These are phyloP conservation scores for Cybosia mesomella DNA, from an alignment of 2,888 invertebrate genomes.

Conservation along the genomic window DNA sequence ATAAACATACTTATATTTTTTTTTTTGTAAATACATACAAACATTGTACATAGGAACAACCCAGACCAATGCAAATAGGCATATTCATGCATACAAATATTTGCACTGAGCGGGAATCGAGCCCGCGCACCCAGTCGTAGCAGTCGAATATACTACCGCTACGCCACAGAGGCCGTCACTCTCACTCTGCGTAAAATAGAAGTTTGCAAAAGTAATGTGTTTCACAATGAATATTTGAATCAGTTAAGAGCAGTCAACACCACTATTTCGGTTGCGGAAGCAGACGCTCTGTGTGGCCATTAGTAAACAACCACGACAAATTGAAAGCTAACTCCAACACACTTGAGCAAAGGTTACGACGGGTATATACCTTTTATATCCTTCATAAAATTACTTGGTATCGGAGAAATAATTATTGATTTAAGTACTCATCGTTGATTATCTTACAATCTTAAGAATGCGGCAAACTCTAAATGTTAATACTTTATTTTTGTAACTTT, in stretches of 20 bases:
- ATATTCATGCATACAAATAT: too few species aligned
- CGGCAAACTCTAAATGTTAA: not conserved
- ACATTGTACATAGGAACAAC: too few species aligned
- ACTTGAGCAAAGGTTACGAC: slow-evolving; percentile 16
- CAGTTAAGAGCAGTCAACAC: not conserved
- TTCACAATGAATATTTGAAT: slow-evolving; percentile 8
- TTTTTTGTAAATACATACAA: too few species aligned
- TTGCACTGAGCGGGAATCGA: too few species aligned
- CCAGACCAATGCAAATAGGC: too few species aligned
- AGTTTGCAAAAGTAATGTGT: not conserved
- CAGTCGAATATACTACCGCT: too few species aligned
- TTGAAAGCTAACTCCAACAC: slow-evolving; percentile 20
- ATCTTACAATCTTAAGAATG: not conserved
- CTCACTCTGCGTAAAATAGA: too few species aligned
- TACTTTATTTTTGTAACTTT: too few species aligned
- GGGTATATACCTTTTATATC: not conserved
- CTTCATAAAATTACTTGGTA: not conserved
- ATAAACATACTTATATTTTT: too few species aligned
- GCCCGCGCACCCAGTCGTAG: too few species aligned
- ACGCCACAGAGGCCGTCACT: too few species aligned
- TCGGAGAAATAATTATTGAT: not conserved
- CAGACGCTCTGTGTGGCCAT: slow-evolving; percentile 24
- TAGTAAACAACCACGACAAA: slow-evolving; percentile 17
- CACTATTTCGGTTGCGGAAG: slow-evolving; percentile 29
- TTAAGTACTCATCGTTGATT: not conserved